Conservation (phyloP, 2,797 vertebrate species). For the Etheostoma nigrum region DNA sequence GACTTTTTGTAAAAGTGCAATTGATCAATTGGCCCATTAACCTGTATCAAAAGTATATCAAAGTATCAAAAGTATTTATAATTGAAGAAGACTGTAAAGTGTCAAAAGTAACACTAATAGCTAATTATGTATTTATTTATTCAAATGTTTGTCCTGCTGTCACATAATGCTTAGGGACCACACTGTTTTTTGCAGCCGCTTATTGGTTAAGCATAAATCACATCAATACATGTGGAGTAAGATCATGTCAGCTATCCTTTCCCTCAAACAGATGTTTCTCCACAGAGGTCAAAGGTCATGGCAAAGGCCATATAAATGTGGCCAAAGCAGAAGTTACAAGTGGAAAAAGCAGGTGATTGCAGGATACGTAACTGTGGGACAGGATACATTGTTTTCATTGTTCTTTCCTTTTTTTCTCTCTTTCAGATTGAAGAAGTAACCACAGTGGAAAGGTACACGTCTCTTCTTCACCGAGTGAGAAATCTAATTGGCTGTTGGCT, state of each 20-base stretch:
- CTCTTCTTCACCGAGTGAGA: background rate
- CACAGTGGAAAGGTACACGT: background rate
- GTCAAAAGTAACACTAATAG: background rate
- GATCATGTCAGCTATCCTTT: constrained; percentile 70
- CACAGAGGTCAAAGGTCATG: constrained; percentile 64
- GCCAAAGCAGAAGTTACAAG: constrained; percentile 70
- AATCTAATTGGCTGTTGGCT: background rate
- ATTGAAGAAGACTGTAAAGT: background rate
- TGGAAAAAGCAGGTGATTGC: constrained; percentile 69
- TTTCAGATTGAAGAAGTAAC: constrained; percentile 63
- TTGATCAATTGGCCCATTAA: background rate
- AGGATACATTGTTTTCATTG: constrained; percentile 48
- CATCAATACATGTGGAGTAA: constrained; percentile 51
- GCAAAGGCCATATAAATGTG: constrained; percentile 72
- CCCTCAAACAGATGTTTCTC: constrained; percentile 80
- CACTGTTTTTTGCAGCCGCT: constrained; percentile 27
- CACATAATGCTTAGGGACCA: constrained; percentile 17
- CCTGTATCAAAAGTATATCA: background rate
- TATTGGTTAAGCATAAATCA: constrained; percentile 66
- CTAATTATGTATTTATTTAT: background rate
- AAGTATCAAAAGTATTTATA: constrained; percentile 8
- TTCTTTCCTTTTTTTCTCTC: constrained; percentile 34
- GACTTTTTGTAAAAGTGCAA: constrained; percentile 9
- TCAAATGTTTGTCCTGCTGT: constrained; percentile 25
- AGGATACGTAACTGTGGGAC: constrained; percentile 50